Evolutionary conservation across 1,140 invertebrate species (phyloP).

Genomic region (Drosophila sucinea): DNA sequence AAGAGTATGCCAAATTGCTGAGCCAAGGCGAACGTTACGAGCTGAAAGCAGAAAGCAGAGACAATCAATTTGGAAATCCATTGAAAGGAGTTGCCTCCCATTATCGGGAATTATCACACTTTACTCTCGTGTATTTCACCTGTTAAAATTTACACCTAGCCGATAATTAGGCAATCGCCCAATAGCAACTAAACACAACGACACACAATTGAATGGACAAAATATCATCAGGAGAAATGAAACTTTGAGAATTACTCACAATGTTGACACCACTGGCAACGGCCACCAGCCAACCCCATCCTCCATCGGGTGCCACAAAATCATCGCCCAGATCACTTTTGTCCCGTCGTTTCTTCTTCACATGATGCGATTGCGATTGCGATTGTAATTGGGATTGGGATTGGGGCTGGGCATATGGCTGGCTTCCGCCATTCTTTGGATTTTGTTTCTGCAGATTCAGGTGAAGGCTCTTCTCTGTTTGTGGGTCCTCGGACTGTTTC

Average conservation of each 20-base stretch:
- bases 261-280: slow-evolving; percentile 77
- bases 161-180: not conserved
- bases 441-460: slow-evolving; percentile 16
- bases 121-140: not conserved
- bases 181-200: not conserved
- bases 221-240: no score
- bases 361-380: slow-evolving; percentile 15
- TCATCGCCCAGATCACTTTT: slow-evolving; percentile 81
- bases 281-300: slow-evolving; percentile 82
- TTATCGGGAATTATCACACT: no score
- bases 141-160: not conserved
- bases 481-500: slow-evolving; percentile 42
- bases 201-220: not conserved
- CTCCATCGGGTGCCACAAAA: slow-evolving; percentile 80
- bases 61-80: not conserved
- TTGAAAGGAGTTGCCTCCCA: not conserved
- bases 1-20: slow-evolving; percentile 88
- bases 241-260: slow-evolving; percentile 49
- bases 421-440: slow-evolving; percentile 42
- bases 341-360: slow-evolving; percentile 68
- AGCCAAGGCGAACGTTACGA: slow-evolving; percentile 86
- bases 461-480: slow-evolving; percentile 13
- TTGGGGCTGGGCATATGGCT: not conserved
- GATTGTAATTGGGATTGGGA: slow-evolving; percentile 16
- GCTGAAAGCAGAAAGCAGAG: slow-evolving; percentile 83